phyloP scores from a whole-genome alignment of 2,888 invertebrate species.

The Schrankia costaestrigalis region DNA sequence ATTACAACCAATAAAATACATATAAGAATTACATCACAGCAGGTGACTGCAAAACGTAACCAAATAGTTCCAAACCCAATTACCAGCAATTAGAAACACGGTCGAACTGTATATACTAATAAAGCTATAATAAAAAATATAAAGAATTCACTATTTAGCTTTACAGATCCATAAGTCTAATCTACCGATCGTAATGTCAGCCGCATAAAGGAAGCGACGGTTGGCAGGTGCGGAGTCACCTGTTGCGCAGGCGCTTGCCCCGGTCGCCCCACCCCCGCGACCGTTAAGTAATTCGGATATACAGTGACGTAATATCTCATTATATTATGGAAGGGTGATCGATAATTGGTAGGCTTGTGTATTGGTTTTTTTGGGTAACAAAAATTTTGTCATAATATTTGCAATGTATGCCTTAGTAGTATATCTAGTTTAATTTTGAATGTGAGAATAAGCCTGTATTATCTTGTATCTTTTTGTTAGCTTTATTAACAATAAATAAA shows the following conservation, averaged over 20 bases:
- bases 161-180: constrained; percentile 48
- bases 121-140: constrained; percentile 12
- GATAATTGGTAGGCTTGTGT: too few species aligned
- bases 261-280: constrained; percentile 33
- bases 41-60: constrained; percentile 5
- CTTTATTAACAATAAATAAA: too few species aligned
- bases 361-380: too few species aligned
- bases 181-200: constrained; percentile 70
- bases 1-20: too few species aligned
- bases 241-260: constrained; percentile 52
- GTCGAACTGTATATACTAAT: constrained; percentile 9
- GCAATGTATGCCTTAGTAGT: too few species aligned
- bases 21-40: too few species aligned
- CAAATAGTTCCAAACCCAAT: constrained; percentile 2
- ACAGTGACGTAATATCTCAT: constrained; percentile 53
- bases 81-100: constrained; percentile 4
- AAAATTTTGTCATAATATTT: too few species aligned
- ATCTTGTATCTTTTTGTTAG: too few species aligned
- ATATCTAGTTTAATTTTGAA: too few species aligned
- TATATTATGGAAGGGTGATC: constrained; percentile 30
- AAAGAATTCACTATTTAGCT: constrained; percentile 25
- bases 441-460: too few species aligned
- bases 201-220: constrained; percentile 63
- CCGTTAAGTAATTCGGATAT: constrained; percentile 60
- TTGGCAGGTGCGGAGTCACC: constrained; percentile 76